Evolutionary conservation across 2,113 vertebrate species (phyloP).

Genomic region (Bufo bufo): DNA sequence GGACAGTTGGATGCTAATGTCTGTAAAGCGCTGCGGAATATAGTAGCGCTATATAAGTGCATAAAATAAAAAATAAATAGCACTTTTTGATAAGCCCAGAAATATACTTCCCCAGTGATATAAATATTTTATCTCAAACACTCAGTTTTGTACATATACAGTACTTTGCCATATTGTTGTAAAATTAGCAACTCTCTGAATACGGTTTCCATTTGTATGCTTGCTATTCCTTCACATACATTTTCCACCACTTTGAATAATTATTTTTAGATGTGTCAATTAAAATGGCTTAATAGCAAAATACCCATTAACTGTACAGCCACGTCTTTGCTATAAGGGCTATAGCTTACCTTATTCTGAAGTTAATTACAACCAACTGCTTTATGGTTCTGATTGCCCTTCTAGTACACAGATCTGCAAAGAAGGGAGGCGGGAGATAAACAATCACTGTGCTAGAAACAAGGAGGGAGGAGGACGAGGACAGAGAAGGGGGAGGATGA

Average conservation of each 20-base stretch:
- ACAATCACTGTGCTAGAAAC: constrained; percentile 22
- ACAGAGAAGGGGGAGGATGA: constrained; percentile 12
- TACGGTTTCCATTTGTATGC: neutral
- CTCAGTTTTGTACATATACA: neutral
- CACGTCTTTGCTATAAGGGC: neutral
- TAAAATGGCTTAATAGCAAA: neutral
- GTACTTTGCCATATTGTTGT: neutral
- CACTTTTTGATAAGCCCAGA: neutral
- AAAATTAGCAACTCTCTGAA: neutral
- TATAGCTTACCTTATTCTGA: neutral
- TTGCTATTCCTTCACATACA: neutral
- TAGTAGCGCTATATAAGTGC: too few species aligned
- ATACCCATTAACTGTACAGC: neutral
- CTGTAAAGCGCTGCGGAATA: too few species aligned
- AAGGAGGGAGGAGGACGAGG: neutral
- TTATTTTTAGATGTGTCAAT: neutral
- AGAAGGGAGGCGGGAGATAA: constrained; percentile 28
- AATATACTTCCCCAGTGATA: neutral
- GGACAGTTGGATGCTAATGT: too few species aligned
- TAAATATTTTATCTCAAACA: neutral
- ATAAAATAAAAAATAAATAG: too few species aligned
- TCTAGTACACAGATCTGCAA: constrained; percentile 8
- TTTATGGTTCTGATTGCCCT: constrained; percentile 18
- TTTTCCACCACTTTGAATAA: neutral
- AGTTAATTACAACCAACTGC: neutral